A percentile compares a stretch with the other conserved stretches of the same genome.
Evolutionary conservation across 2,888 invertebrate species (phyloP).

Genomic region (Eumerus sabulonum): DNA sequence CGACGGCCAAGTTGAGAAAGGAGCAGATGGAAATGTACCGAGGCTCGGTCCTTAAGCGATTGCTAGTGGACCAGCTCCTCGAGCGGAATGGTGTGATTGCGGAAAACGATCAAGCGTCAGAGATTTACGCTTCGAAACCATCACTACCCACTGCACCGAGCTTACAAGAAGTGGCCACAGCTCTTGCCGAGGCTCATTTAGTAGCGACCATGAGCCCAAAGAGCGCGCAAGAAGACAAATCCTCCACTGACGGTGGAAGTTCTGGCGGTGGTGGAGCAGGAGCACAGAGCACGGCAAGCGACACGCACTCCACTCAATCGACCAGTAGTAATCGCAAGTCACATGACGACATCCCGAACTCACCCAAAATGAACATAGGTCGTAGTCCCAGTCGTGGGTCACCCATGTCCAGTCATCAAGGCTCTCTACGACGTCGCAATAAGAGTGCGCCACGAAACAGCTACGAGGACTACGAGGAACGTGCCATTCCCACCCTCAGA

Average conservation of each 20-base stretch:
- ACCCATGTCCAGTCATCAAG: constrained; percentile 80
- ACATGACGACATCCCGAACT: constrained; percentile 77
- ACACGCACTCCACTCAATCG: constrained; percentile 70
- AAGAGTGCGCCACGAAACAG: constrained; percentile 85
- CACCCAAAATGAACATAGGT: constrained; percentile 75
- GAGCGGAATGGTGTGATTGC: constrained; percentile 83
- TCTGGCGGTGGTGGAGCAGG: constrained; percentile 67
- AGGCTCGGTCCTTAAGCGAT: constrained; percentile 85
- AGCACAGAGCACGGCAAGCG: constrained; percentile 62
- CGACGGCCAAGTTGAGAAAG: constrained; percentile 92
- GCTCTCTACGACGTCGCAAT: constrained; percentile 83
- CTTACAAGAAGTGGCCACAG: constrained; percentile 78
- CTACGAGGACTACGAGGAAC: constrained; percentile 93
- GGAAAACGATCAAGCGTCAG: constrained; percentile 76
- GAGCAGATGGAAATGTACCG: constrained; percentile 93
- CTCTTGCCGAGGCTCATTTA: constrained; percentile 75
- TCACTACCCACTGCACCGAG: constrained; percentile 77
- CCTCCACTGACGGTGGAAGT: constrained; percentile 73
- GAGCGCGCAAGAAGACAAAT: constrained; percentile 74
- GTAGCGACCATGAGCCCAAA: constrained; percentile 74
- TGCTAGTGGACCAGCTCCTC: constrained; percentile 87
- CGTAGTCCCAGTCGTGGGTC: constrained; percentile 79
- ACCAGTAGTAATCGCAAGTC: constrained; percentile 73
- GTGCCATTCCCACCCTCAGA: constrained; percentile 89
- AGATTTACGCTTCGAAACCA: constrained; percentile 77